These are phyloP conservation scores for Stictonetta naevosa DNA, from an alignment of 2,113 vertebrate species.

Conservation along the genomic window DNA sequence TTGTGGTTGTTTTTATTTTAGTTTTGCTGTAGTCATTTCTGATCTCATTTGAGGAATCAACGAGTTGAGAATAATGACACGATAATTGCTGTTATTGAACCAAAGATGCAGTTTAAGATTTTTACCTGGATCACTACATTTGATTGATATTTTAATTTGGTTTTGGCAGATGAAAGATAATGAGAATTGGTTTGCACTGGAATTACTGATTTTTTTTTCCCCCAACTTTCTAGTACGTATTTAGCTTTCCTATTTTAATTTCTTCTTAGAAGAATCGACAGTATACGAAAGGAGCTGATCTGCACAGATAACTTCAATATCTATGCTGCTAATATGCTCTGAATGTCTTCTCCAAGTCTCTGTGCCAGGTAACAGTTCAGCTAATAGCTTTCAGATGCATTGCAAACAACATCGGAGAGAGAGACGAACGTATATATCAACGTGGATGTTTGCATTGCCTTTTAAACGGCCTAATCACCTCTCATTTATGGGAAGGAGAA, in stretches of 20 bases:
- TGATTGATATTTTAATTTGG: slow-evolving; percentile 49
- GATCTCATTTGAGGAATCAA: not conserved
- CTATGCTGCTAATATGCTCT: not conserved
- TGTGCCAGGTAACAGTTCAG: not conserved
- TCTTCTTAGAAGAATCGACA: not conserved
- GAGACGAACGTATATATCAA: not conserved
- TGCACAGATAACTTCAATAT: not conserved
- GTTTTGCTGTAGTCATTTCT: not conserved
- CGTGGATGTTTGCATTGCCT: not conserved
- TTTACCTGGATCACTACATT: slow-evolving; percentile 31
- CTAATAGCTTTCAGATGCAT: not conserved
- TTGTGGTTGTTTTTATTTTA: not conserved
- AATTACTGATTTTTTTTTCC: not conserved
- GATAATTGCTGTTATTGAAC: slow-evolving; percentile 32
- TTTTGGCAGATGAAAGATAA: slow-evolving; percentile 39
- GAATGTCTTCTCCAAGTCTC: not conserved
- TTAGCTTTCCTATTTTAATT: not conserved
- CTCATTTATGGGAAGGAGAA: not conserved
- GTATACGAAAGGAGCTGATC: not conserved
- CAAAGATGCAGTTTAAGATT: slow-evolving; percentile 11
- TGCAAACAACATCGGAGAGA: not conserved
- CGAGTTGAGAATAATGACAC: not conserved
- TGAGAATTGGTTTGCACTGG: slow-evolving; percentile 8
- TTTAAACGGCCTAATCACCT: not conserved
- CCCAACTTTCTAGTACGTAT: not conserved